These are phyloP conservation scores for Melanophora roralis DNA, from an alignment of 2,888 invertebrate species.

Conservation along the genomic window DNA sequence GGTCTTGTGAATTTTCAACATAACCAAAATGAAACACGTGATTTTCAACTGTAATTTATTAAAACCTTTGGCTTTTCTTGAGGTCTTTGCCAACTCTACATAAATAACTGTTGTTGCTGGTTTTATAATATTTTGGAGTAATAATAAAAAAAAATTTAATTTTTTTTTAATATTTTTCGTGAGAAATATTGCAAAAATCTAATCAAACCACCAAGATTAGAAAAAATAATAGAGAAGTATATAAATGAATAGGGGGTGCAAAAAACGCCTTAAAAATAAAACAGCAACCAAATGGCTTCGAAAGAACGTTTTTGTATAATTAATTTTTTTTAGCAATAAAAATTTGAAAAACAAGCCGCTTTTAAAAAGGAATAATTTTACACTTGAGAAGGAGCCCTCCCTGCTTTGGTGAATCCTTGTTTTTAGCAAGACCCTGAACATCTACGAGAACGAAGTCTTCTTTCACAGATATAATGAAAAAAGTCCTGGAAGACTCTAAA, in stretches of 20 bases:
- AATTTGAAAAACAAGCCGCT: no score
- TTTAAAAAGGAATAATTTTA: no score
- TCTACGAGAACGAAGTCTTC: no score
- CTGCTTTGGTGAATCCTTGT: no score
- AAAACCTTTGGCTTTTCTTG: constrained; percentile 12
- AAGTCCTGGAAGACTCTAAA: no score
- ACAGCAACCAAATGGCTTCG: background rate
- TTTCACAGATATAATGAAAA: no score
- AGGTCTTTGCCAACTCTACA: background rate
- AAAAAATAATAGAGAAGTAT: background rate
- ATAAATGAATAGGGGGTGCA: background rate
- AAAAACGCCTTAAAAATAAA: background rate
- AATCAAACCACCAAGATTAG: constrained; percentile 4
- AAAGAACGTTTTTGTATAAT: constrained; percentile 52
- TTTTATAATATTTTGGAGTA: constrained; percentile 15
- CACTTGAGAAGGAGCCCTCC: no score
- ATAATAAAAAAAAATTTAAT: background rate
- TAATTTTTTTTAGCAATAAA: constrained; percentile 7
- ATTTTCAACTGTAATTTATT: constrained; percentile 25
- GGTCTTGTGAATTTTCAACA: background rate
- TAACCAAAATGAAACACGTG: constrained; percentile 16
- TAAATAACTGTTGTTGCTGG: background rate
- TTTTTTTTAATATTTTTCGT: background rate
- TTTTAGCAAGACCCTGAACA: no score
- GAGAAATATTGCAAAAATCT: constrained; percentile 31